Conservation (phyloP, 1,140 invertebrate genomes). For the Halesus radiatus region DNA sequence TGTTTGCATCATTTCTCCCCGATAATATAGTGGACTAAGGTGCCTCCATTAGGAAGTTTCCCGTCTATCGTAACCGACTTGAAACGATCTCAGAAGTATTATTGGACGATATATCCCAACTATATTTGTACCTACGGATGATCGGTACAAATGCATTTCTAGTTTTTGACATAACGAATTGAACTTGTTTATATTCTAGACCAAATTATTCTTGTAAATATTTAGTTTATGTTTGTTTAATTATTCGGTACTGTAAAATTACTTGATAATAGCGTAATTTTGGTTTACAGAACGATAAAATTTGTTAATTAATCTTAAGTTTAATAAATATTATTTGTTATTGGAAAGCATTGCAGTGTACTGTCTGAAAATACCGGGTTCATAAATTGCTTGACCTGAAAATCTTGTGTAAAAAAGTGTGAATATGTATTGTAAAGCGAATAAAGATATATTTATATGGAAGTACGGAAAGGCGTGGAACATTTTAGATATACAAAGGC, state of each 20-base stretch:
- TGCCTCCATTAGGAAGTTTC: too few species aligned
- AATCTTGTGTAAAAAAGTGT: background rate
- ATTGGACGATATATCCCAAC: slow-evolving; percentile 1
- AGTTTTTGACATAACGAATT: slow-evolving; percentile 15
- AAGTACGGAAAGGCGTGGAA: background rate
- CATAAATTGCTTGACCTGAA: too few species aligned
- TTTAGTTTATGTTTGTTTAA: slow-evolving; percentile 3
- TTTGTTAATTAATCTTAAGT: slow-evolving; percentile 47
- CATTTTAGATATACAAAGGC: slow-evolving; percentile 35
- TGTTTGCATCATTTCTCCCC: too few species aligned
- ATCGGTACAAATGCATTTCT: slow-evolving; percentile 17
- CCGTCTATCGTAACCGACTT: background rate
- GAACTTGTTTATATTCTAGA: slow-evolving; percentile 26
- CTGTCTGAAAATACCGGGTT: too few species aligned
- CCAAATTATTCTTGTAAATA: slow-evolving; percentile 35
- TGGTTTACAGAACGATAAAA: slow-evolving; percentile 38
- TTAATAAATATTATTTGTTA: slow-evolving; percentile 26
- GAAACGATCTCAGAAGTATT: slow-evolving; percentile 33
- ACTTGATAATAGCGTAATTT: slow-evolving; percentile 14
- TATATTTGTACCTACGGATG: slow-evolving; percentile 22
- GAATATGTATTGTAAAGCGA: slow-evolving; percentile 33
- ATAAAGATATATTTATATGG: slow-evolving; percentile 46
- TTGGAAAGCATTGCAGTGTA: slow-evolving; percentile 2
- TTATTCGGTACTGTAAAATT: slow-evolving; percentile 22
- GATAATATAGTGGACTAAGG: too few species aligned